A percentile compares a stretch with the other conserved stretches of the same genome.
Evolutionary conservation across 2,888 invertebrate genomes (phyloP).

Genomic region (Phaonia tiefii): DNA sequence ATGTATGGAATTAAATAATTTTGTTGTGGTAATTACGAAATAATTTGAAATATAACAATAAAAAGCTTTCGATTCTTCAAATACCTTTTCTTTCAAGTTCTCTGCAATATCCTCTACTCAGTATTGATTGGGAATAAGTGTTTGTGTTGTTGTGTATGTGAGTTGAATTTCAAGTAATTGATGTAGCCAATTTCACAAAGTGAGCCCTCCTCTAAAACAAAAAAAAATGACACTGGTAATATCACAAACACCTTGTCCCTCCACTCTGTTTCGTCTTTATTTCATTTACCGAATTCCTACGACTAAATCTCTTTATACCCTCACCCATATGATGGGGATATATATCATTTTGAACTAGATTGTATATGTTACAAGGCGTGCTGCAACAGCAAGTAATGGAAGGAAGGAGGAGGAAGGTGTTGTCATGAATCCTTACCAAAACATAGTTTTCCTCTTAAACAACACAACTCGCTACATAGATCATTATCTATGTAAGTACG

Average conservation of each 20-base stretch:
- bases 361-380: too few species aligned
- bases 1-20: conserved; percentile 38
- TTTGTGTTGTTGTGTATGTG: not conserved
- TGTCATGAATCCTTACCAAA: too few species aligned
- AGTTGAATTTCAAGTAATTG: not conserved
- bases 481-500: not conserved
- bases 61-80: conserved; percentile 41
- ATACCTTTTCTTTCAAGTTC: conserved; percentile 22
- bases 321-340: too few species aligned
- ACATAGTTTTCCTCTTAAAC: too few species aligned
- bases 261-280: too few species aligned
- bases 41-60: conserved; percentile 7
- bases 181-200: conserved; percentile 3
- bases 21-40: conserved; percentile 24
- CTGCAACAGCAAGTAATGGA: too few species aligned
- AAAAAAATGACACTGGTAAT: too few species aligned
- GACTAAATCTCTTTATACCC: not conserved
- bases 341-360: too few species aligned
- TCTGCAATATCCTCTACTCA: not conserved
- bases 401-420: too few species aligned
- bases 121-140: not conserved
- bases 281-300: not conserved
- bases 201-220: conserved; percentile 23
- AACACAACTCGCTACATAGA: not conserved
- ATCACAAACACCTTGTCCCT: too few species aligned